Conservation (phyloP, 2,888 invertebrate genomes). For the Andricus quercusramuli region DNA sequence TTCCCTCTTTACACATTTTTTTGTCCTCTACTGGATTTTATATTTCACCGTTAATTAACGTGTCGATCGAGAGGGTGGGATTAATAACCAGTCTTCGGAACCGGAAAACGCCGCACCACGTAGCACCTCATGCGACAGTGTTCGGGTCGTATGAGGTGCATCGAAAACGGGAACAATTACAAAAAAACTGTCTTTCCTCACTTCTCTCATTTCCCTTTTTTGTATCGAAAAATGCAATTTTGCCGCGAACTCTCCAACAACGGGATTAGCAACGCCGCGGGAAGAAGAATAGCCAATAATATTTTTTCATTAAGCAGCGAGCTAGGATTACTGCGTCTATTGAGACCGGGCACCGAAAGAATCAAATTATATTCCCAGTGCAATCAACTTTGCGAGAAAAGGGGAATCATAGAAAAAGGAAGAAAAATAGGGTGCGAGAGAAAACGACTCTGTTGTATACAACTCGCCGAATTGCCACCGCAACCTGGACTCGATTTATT, state of each 20-base stretch:
- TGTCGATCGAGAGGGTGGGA: not conserved
- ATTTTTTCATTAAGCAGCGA: slow-evolving; percentile 70
- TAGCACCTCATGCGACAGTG: too few relatives aligned
- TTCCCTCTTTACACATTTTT: not conserved
- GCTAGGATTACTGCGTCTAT: slow-evolving; percentile 69
- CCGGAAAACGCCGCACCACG: not conserved
- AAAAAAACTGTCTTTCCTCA: slow-evolving; percentile 48
- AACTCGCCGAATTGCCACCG: slow-evolving; percentile 44
- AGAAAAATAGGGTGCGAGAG: slow-evolving; percentile 15
- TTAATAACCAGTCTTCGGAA: not conserved
- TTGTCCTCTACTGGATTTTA: not conserved
- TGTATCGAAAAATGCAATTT: slow-evolving; percentile 59
- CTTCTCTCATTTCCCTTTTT: slow-evolving; percentile 44
- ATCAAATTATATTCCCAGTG: slow-evolving; percentile 76
- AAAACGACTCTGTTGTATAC: slow-evolving; percentile 51
- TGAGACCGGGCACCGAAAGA: slow-evolving; percentile 67
- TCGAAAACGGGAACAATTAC: slow-evolving; percentile 7
- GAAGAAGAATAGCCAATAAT: slow-evolving; percentile 69
- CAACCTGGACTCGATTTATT: slow-evolving; percentile 56
- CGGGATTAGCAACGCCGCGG: slow-evolving; percentile 52
- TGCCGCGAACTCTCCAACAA: slow-evolving; percentile 46
- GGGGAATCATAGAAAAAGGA: slow-evolving; percentile 44
- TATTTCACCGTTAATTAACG: not conserved
- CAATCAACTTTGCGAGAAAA: slow-evolving; percentile 69
- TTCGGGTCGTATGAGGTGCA: not conserved